A percentile compares a stretch with the other conserved stretches of the same genome.
These are phyloP conservation scores for Phengaris arion DNA, from an alignment of 2,888 invertebrate genomes.

Conservation along the genomic window DNA sequence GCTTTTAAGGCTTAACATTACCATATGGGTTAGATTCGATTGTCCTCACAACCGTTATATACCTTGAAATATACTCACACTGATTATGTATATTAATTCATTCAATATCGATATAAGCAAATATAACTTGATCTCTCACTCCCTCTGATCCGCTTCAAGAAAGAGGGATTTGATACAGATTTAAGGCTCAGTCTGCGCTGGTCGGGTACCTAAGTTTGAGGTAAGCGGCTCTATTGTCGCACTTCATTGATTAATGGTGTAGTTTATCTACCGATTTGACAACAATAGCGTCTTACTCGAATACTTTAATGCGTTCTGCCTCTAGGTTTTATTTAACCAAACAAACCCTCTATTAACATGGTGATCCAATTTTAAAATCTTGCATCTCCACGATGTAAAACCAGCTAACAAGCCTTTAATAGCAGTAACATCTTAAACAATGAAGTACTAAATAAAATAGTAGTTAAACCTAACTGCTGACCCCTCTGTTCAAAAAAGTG, in stretches of 20 bases:
- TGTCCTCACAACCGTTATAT: constrained; percentile 64
- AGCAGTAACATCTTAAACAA: too few species aligned
- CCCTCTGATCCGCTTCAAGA: constrained; percentile 30
- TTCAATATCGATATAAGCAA: constrained; percentile 52
- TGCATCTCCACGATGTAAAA: not conserved
- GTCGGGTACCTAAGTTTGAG: constrained; percentile 55
- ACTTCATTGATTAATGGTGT: constrained; percentile 71
- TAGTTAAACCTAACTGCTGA: too few species aligned
- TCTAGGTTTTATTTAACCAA: constrained; percentile 61
- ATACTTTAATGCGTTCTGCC: constrained; percentile 67
- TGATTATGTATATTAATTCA: constrained; percentile 62
- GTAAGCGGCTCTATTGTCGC: constrained; percentile 70
- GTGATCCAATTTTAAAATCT: constrained; percentile 41
- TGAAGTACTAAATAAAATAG: too few species aligned
- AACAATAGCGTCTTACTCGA: constrained; percentile 73
- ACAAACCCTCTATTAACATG: constrained; percentile 60
- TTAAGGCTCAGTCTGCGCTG: constrained; percentile 49
- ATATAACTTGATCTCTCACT: constrained; percentile 43
- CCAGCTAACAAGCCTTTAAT: too few species aligned
- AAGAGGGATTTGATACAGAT: constrained; percentile 34
- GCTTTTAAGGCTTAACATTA: constrained; percentile 12
- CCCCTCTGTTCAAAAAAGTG: too few species aligned
- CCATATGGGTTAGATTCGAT: constrained; percentile 53
- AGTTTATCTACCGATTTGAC: constrained; percentile 77
- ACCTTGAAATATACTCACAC: constrained; percentile 49